Evolutionary conservation across 1,140 invertebrate genomes (phyloP).

Genomic region (Drosophila yakuba): DNA sequence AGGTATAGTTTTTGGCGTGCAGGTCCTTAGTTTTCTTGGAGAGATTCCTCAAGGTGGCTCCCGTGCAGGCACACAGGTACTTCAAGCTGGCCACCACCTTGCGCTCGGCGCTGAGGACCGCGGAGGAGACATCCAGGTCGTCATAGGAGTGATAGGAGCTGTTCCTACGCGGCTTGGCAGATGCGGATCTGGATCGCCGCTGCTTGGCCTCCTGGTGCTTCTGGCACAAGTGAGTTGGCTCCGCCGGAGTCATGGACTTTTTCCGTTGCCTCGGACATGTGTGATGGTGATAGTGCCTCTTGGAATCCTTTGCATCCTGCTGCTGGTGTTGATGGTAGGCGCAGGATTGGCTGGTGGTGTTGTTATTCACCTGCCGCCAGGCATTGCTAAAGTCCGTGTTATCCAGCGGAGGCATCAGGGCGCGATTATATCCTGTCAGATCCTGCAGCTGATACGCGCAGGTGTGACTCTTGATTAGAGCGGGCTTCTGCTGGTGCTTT

Average conservation of each 20-base stretch:
- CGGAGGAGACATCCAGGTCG: slow-evolving; percentile 68
- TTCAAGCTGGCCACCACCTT: slow-evolving; percentile 80
- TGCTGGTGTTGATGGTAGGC: slow-evolving; percentile 53
- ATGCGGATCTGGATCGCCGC: slow-evolving; percentile 54
- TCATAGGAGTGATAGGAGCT: slow-evolving; percentile 81
- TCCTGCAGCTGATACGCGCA: slow-evolving; percentile 75
- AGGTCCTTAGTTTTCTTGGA: slow-evolving; percentile 82
- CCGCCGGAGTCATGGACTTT: slow-evolving; percentile 33
- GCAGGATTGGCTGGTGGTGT: slow-evolving; percentile 51
- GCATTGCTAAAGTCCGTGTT: slow-evolving; percentile 64
- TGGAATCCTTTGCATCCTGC: slow-evolving; percentile 18
- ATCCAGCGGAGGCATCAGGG: slow-evolving; percentile 71
- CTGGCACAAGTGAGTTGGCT: slow-evolving; percentile 31
- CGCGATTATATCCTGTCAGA: slow-evolving; percentile 65
- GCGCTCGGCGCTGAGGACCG: slow-evolving; percentile 67
- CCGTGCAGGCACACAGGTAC: slow-evolving; percentile 79
- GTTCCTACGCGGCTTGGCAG: slow-evolving; percentile 62
- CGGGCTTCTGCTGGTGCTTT: slow-evolving; percentile 54
- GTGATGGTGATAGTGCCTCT: slow-evolving; percentile 60
- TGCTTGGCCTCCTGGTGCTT: slow-evolving; percentile 33
- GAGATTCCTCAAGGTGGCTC: slow-evolving; percentile 76
- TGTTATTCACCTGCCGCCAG: slow-evolving; percentile 71
- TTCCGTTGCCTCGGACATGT: slow-evolving; percentile 67
- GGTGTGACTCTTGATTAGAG: slow-evolving; percentile 73
- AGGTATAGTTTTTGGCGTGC: slow-evolving; percentile 80